A percentile compares a stretch with the other conserved stretches of the same genome.
phyloP scores from a whole-genome alignment of 2,797 vertebrate genomes.

The Artibeus lituratus region DNA sequence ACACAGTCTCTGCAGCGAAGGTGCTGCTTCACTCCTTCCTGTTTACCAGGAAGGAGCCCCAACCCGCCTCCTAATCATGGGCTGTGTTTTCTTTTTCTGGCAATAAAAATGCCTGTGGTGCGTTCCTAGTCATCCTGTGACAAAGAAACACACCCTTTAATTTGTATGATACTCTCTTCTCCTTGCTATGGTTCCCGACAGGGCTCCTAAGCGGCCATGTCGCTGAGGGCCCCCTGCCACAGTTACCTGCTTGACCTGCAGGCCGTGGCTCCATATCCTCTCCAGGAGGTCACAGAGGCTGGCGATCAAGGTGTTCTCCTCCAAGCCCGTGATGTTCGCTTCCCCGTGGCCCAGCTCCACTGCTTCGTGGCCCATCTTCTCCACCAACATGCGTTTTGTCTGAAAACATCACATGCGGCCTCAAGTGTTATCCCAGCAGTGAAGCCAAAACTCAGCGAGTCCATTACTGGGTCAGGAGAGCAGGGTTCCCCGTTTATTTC shows the following conservation, averaged over 20 bases:
- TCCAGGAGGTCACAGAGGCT: conserved; percentile 97
- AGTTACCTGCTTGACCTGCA: conserved; percentile 95
- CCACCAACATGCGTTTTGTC: conserved; percentile 98
- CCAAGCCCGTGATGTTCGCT: conserved; percentile 94
- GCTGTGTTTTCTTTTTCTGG: neutral
- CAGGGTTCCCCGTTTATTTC: neutral
- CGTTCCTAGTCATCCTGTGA: neutral
- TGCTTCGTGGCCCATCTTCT: conserved; percentile 96
- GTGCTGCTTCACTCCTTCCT: neutral
- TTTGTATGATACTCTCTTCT: neutral
- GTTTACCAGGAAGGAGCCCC: neutral
- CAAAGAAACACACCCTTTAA: neutral
- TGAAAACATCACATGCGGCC: conserved; percentile 66
- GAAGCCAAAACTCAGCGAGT: neutral
- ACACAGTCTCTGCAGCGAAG: neutral
- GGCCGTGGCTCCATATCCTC: conserved; percentile 97
- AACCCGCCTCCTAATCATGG: neutral
- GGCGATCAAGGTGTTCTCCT: conserved; percentile 96
- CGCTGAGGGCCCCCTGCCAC: neutral
- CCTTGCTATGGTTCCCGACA: neutral
- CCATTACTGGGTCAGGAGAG: neutral
- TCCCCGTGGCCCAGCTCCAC: conserved; percentile 95
- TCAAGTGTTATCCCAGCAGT: neutral
- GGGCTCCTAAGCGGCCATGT: neutral
- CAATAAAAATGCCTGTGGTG: conserved; percentile 7